These are phyloP conservation scores for Strix aluco DNA, from an alignment of 2,113 vertebrate species.

Conservation along the genomic window DNA sequence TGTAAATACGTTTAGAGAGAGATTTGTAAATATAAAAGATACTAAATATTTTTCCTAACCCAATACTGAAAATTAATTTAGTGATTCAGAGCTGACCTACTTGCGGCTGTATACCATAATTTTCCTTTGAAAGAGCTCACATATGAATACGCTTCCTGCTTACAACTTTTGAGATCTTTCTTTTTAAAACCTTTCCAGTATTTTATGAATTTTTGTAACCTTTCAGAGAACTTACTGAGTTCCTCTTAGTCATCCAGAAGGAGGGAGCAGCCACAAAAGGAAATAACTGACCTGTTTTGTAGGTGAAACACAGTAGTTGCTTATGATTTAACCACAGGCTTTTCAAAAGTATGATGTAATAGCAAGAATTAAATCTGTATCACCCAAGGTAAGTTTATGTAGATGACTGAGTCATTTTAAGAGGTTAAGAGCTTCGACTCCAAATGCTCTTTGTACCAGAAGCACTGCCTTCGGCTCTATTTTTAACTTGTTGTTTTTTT, in stretches of 20 bases:
- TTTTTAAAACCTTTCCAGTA: not conserved
- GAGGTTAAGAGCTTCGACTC: conserved; percentile 18
- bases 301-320: not conserved
- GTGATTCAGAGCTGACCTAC: not conserved
- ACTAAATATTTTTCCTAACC: not conserved
- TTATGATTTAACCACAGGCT: not conserved
- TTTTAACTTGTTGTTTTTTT: not conserved
- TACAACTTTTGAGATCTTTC: not conserved
- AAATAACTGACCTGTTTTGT: not conserved
- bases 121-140: not conserved
- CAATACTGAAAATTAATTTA: not conserved
- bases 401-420: not conserved
- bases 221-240: not conserved
- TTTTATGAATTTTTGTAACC: not conserved
- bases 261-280: not conserved
- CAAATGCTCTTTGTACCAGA: not conserved
- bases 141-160: not conserved
- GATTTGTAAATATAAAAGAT: not conserved
- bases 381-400: not conserved
- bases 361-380: not conserved
- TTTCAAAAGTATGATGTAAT: not conserved
- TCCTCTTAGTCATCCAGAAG: not conserved
- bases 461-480: not conserved
- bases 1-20: not conserved
- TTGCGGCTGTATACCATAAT: not conserved